These are phyloP conservation scores for Limenitis camilla DNA, from an alignment of 2,888 invertebrate species.

Conservation along the genomic window DNA sequence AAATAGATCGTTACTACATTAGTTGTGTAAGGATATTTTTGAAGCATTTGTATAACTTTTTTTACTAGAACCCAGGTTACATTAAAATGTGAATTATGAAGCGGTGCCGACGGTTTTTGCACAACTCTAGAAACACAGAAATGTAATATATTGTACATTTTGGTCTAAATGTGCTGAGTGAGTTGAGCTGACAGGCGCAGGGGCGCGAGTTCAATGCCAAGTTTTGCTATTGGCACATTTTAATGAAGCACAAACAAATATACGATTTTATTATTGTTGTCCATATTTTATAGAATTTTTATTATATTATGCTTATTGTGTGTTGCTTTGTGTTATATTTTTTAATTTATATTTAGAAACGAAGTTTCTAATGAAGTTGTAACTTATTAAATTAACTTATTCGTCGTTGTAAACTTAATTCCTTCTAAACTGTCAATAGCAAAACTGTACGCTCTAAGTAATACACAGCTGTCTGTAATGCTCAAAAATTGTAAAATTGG, in stretches of 20 bases:
- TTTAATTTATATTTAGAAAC: constrained; percentile 66
- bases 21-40: constrained; percentile 74
- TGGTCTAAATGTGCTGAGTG: constrained; percentile 73
- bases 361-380: constrained; percentile 67
- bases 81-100: constrained; percentile 66
- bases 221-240: constrained; percentile 71
- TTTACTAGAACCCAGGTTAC: constrained; percentile 69
- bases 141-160: constrained; percentile 75
- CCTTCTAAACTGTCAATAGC: constrained; percentile 66
- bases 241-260: constrained; percentile 54
- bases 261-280: constrained; percentile 55
- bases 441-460: constrained; percentile 68
- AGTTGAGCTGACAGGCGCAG: constrained; percentile 58
- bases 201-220: constrained; percentile 48
- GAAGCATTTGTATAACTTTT: constrained; percentile 72
- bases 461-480: constrained; percentile 68
- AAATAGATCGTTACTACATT: constrained; percentile 66
- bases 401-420: constrained; percentile 68
- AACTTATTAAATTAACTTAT: constrained; percentile 68
- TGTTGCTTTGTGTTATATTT: constrained; percentile 71
- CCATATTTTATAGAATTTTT: constrained; percentile 66
- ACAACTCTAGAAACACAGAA: constrained; percentile 67
- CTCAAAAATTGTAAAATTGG: constrained; percentile 70
- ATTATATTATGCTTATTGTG: constrained; percentile 67
- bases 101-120: constrained; percentile 64